These are phyloP conservation scores for Dendrocincla fuliginosa DNA, from an alignment of 2,797 vertebrate species.

Conservation along the genomic window DNA sequence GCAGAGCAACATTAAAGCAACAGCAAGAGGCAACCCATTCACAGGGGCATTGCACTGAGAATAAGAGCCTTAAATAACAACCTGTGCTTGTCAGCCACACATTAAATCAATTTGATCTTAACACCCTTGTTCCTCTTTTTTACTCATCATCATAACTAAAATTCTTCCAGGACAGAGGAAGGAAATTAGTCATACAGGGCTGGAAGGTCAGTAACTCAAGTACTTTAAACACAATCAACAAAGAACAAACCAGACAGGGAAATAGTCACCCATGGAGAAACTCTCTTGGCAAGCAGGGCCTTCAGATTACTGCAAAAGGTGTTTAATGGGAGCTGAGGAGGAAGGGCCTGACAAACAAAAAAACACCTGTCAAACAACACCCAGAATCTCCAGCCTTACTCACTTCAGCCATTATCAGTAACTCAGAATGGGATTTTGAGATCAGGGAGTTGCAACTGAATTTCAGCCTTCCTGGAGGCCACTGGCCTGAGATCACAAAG, in stretches of 20 bases:
- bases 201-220: background rate
- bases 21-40: background rate
- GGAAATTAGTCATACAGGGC: background rate
- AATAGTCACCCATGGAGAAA: background rate
- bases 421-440: background rate
- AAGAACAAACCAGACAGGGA: background rate
- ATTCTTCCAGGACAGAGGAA: background rate
- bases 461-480: background rate
- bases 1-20: background rate
- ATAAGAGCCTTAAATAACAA: background rate
- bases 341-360: background rate
- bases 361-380: background rate
- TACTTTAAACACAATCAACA: background rate
- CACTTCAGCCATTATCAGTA: background rate
- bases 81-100: background rate
- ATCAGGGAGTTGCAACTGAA: accelerated
- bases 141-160: background rate
- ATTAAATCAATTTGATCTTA: background rate
- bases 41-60: background rate
- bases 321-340: background rate
- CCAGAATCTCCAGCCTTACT: background rate
- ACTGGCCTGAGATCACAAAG: too few species aligned
- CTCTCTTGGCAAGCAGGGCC: background rate
- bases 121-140: background rate
- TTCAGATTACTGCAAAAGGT: background rate